A percentile compares a stretch with the other conserved stretches of the same genome.
phyloP scores from a whole-genome alignment of 2,113 vertebrate species.

The Canis aureus region DNA sequence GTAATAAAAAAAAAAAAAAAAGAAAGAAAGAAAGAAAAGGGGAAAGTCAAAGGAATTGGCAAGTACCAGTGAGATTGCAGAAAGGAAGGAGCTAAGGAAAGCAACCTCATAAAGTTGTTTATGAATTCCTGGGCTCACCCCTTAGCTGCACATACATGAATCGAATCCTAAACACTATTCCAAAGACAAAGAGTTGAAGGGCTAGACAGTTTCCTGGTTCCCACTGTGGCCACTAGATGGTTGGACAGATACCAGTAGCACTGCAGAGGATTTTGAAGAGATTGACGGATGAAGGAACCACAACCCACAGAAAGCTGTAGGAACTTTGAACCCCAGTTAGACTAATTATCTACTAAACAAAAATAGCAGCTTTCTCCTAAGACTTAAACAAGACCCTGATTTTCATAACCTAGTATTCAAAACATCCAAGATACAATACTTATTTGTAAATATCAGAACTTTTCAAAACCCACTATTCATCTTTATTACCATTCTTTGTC shows the following conservation, averaged over 20 bases:
- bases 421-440: background rate
- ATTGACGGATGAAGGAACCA: background rate
- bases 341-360: background rate
- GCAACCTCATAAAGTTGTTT: background rate
- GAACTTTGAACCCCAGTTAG: background rate
- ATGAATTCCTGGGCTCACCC: slow-evolving; percentile 29
- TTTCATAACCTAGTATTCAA: background rate
- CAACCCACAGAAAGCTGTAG: background rate
- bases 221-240: background rate
- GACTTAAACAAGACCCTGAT: background rate
- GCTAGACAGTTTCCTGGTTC: background rate
- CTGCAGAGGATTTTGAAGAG: slow-evolving; percentile 10
- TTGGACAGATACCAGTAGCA: background rate
- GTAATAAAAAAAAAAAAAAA: background rate
- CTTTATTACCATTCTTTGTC: slow-evolving; percentile 22
- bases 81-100: slow-evolving; percentile 37
- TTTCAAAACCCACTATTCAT: background rate
- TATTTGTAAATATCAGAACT: slow-evolving; percentile 33
- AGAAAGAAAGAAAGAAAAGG: background rate
- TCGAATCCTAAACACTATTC: slow-evolving; percentile 35
- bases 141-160: background rate
- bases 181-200: background rate
- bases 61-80: background rate
- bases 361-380: background rate
- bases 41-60: background rate